Conservation (phyloP, 2,888 invertebrate species). For the Brachypalpus laphriformis region DNA sequence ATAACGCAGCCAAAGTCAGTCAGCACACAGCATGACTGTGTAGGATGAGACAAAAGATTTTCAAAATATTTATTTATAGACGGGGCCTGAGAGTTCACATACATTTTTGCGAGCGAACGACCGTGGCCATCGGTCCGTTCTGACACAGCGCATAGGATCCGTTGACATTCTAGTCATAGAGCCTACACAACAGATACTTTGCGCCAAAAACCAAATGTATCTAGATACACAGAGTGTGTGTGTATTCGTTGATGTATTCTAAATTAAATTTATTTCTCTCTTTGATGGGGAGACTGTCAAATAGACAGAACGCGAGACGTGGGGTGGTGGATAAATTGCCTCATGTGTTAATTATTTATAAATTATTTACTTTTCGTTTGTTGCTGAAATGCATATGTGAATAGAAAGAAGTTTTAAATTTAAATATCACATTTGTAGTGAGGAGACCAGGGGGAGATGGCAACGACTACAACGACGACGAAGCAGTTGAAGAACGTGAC, state of each 20-base stretch:
- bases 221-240: not conserved
- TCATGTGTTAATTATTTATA: constrained; percentile 72
- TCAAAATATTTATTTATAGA: constrained; percentile 52
- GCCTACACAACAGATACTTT: not conserved
- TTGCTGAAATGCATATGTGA: constrained; percentile 29
- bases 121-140: constrained; percentile 42
- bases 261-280: constrained; percentile 34
- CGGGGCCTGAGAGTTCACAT: constrained; percentile 40
- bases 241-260: constrained; percentile 22
- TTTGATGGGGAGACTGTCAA: constrained; percentile 21
- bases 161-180: constrained; percentile 20
- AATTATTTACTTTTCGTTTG: constrained; percentile 46
- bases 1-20: not conserved
- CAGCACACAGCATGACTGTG: not conserved
- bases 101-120: constrained; percentile 43
- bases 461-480: not conserved
- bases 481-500: constrained; percentile 54
- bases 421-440: not conserved
- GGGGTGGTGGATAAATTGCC: constrained; percentile 42
- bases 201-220: constrained; percentile 40
- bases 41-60: constrained; percentile 12
- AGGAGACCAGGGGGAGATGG: not conserved
- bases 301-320: not conserved
- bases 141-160: constrained; percentile 6
- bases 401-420: constrained; percentile 9